Base-by-base conservation (phyloP, 2,888 invertebrate species). In the Branchellion lobata region DNA sequence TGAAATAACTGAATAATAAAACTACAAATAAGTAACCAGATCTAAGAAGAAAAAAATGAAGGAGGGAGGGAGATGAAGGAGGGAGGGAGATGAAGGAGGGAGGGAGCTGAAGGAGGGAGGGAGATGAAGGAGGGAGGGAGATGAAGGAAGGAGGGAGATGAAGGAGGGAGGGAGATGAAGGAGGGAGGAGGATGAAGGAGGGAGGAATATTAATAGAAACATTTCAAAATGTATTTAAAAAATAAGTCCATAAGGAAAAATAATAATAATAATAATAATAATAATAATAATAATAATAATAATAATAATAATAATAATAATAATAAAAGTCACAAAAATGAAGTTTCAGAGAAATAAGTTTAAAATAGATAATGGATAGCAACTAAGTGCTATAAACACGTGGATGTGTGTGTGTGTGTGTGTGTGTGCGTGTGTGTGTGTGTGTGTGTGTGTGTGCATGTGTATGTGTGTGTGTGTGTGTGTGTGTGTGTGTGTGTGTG, bases 381-480 rank as follows among this genome's bases (percentile, higher is more conserved):
- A 51, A 51, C 51, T 51, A 51, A 65, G n/a, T 27, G n/a, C 65
- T 65, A 5, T 65, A 5, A 29, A 65, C 5, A n/a, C 21, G 24
- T 65, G 65, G 3, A 21, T 27, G 29, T n/a, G 65, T 65, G 29
- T 65, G 65, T 65, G 65, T 65, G 65, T 65, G 29, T 65, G 21
- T 65, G 29, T 65, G 65, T 65, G 65, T 65, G 65, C 21, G 65
- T 65, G 65, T 27, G 29, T 27, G 65, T 29, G 65, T 27, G 65
- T 27, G 29, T 27, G 29, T 27, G 65, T 27, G 65, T 65, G 65
- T 65, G 65, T 65, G 65, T 65, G 29, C 21, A n/a, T 65, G 65
- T 65, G 65, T 65, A n/a, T 65, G 65, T 65, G 24, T 65, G 65
- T 65, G 65, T 65, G 65, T 65, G 65, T 65, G 65, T 65, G 65